Percentiles rank a stretch among this genome's conserved stretches.
Evolutionary conservation across 2,888 invertebrate species (phyloP).

Genomic region (Peribatodes rhomboidaria): DNA sequence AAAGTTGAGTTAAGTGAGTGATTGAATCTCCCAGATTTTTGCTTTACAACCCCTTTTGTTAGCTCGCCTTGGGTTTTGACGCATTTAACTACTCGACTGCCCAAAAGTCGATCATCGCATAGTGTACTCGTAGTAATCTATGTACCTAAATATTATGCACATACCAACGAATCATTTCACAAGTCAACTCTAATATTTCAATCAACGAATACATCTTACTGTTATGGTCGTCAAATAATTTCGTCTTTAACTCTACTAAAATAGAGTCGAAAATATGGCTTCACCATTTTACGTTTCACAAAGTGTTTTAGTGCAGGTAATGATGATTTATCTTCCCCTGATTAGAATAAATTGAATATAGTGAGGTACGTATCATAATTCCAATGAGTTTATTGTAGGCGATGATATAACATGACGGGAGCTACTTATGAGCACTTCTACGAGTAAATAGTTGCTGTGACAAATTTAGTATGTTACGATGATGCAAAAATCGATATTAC

Average conservation of each 20-base stretch:
- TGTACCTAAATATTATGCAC: neutral
- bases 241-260: neutral
- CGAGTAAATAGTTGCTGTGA: neutral
- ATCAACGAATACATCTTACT: neutral
- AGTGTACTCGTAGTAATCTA: too few species aligned
- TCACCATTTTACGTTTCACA: neutral
- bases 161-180: slow-evolving; percentile 22
- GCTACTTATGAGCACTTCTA: neutral
- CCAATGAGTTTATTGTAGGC: slow-evolving; percentile 4
- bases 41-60: too few species aligned
- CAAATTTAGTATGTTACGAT: neutral
- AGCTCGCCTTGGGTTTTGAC: too few species aligned
- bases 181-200: slow-evolving; percentile 22
- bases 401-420: slow-evolving; percentile 13
- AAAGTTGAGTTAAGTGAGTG: too few species aligned
- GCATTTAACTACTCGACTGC: too few species aligned
- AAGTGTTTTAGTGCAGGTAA: slow-evolving; percentile 6
- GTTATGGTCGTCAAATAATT: neutral
- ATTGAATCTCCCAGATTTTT: too few species aligned
- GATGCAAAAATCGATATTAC: neutral
- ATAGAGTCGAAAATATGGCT: neutral
- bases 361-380: slow-evolving; percentile 8
- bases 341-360: slow-evolving; percentile 21
- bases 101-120: neutral
- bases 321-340: slow-evolving; percentile 21